These are phyloP conservation scores for Rotaria macrura DNA, from an alignment of 2,888 invertebrate genomes.

Conservation along the genomic window DNA sequence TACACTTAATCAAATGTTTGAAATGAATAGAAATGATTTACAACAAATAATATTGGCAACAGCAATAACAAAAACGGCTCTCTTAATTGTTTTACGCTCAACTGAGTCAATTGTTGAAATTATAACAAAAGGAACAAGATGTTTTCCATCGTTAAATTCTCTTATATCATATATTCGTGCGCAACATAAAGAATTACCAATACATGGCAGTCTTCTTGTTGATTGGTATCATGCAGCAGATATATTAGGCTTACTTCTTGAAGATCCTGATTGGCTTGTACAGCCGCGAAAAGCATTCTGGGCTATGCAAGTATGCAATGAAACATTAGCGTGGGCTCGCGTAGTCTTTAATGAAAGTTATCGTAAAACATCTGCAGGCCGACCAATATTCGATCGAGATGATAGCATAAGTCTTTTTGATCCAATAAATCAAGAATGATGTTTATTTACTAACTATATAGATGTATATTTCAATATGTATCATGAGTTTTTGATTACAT, in stretches of 20 bases:
- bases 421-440: not conserved
- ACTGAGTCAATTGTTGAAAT: not conserved
- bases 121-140: not conserved
- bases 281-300: not conserved
- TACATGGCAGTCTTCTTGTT: not conserved
- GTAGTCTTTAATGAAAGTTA: not conserved
- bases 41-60: not conserved
- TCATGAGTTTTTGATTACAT: not conserved
- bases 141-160: not conserved
- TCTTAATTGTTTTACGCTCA: not conserved
- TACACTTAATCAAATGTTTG: not conserved
- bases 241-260: not conserved
- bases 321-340: not conserved
- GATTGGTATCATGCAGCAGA: not conserved
- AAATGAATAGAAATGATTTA: not conserved
- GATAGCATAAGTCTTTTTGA: not conserved
- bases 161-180: not conserved
- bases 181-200: not conserved
- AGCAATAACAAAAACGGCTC: not conserved
- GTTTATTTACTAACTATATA: not conserved
- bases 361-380: not conserved
- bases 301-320: conserved; percentile 1
- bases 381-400: conserved; percentile 14
- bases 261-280: not conserved
- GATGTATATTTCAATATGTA: not conserved